Evolutionary conservation across 2,888 invertebrate genomes (phyloP), one percentile per base, ranked within the genome.

Genomic region (Blera fallax): DNA sequence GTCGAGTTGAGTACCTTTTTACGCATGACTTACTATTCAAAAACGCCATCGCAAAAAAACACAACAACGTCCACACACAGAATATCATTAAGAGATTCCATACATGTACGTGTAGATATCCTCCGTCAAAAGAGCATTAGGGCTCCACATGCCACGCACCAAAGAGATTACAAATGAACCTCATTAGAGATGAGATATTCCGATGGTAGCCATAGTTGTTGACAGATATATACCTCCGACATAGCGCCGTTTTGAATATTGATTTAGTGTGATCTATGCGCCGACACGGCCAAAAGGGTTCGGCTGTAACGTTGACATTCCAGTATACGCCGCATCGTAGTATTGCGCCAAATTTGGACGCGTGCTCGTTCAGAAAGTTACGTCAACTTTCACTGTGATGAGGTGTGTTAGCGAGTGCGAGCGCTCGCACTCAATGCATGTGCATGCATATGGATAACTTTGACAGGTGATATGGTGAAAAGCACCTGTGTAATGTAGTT

Each of bases 381-480:
- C 85, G 81, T 85, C 85, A 85, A 85, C 85, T 85, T 85, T 85
- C 85, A 85, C 85, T 85, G n/a, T 52, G 24, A 73, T 52, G 24
- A 73, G 72, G 70, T 70, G 76, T 77, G 64, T 58, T 16, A 7
- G 48, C 5, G 45, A 3, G 16, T 18, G 32, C 8, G 18, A 10
- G 37, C 54, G 14, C 52, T 32, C 60, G 64, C 43, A 14, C 29
- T 54, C 29, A 48, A 37, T 60, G 65, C 82, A 72, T 65, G 65
- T 43, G 62, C 79, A 79, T 83, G 72, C 78, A 56, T 81, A 82
- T 82, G 73, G 60, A 79, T 84, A 73, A 50, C 64, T 80, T 70
- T 60, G 84, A 76, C 81, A 60, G 48, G 85, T 78, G 64, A 77
- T 65, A 64, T 64, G 45, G 72, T 70, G 85, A 67, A 85, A 85